Evolutionary conservation across 2,888 invertebrate species (phyloP).

Genomic region (Melanostoma scalare): DNA sequence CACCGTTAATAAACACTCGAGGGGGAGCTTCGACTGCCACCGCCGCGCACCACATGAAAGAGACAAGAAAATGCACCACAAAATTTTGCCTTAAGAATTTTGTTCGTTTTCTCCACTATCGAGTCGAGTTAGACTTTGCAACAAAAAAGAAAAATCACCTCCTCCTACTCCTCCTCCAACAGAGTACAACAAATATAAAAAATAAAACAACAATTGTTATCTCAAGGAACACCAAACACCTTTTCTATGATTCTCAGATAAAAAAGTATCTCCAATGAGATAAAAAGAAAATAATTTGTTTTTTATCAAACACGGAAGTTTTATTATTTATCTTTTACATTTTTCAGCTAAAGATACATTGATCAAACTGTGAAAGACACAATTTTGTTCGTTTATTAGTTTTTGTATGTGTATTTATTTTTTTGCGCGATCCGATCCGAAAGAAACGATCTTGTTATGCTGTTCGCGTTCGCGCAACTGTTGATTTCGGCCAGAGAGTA

Average conservation of each 20-base stretch:
- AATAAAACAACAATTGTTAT: slow-evolving; percentile 45
- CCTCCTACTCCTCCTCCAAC: slow-evolving; percentile 40
- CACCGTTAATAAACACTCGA: slow-evolving; percentile 68
- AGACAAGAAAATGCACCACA: slow-evolving; percentile 62
- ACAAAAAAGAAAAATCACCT: slow-evolving; percentile 27
- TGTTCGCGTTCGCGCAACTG: slow-evolving; percentile 72
- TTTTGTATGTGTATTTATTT: slow-evolving; percentile 12
- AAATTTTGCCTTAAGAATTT: slow-evolving; percentile 58
- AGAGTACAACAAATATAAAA: not conserved
- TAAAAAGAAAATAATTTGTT: no score
- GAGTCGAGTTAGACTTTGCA: slow-evolving; percentile 28
- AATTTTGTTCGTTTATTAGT: slow-evolving; percentile 10
- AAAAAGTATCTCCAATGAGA: slow-evolving; percentile 16
- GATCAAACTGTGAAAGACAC: slow-evolving; percentile 12
- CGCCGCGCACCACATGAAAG: slow-evolving; percentile 48
- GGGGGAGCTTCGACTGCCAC: slow-evolving; percentile 50
- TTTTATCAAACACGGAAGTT: slow-evolving; percentile 47
- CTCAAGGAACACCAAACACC: slow-evolving; percentile 26
- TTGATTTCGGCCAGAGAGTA: slow-evolving; percentile 68
- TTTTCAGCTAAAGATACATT: slow-evolving; percentile 17
- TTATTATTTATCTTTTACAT: slow-evolving; percentile 6
- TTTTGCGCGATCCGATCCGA: slow-evolving; percentile 59
- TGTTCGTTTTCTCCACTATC: slow-evolving; percentile 47
- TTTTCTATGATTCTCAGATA: slow-evolving; percentile 25
- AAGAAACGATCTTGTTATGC: slow-evolving; percentile 67